Percentiles rank a stretch among this genome's conserved stretches.
Evolutionary conservation across 2,797 vertebrate genomes (phyloP).

Genomic region (Pelochelys cantorii): DNA sequence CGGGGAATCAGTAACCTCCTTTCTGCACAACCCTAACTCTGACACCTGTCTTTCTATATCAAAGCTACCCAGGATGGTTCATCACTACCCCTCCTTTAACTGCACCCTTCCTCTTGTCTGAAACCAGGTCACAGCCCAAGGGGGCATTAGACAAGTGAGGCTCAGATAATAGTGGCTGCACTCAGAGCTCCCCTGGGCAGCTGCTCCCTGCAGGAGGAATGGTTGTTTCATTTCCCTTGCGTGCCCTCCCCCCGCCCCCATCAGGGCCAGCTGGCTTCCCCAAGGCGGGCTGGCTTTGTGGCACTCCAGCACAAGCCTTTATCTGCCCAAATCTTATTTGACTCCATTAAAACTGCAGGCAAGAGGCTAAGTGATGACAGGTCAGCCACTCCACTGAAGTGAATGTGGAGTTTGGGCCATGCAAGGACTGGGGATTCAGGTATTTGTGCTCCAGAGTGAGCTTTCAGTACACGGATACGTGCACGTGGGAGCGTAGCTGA

Average conservation of each 20-base stretch:
- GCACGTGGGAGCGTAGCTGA: not conserved
- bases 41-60: not conserved
- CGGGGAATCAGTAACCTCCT: not conserved
- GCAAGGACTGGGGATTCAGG: not conserved
- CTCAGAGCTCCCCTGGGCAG: not conserved
- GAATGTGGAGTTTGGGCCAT: not conserved
- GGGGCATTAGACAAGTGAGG: not conserved
- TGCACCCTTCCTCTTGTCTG: not conserved
- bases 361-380: not conserved
- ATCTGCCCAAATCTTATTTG: not conserved
- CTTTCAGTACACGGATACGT: not conserved
- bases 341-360: not conserved
- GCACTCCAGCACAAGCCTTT: not conserved
- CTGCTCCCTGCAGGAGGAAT: not conserved
- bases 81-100: not conserved
- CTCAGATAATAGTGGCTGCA: not conserved
- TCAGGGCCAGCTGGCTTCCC: not conserved
- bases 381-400: not conserved
- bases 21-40: not conserved
- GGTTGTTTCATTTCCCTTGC: not conserved
- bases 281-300: not conserved
- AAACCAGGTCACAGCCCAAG: not conserved
- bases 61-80: not conserved
- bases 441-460: not conserved
- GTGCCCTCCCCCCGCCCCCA: not conserved